phyloP scores from a whole-genome alignment of 2,888 invertebrate species.

The Sinotaia quadrata region DNA sequence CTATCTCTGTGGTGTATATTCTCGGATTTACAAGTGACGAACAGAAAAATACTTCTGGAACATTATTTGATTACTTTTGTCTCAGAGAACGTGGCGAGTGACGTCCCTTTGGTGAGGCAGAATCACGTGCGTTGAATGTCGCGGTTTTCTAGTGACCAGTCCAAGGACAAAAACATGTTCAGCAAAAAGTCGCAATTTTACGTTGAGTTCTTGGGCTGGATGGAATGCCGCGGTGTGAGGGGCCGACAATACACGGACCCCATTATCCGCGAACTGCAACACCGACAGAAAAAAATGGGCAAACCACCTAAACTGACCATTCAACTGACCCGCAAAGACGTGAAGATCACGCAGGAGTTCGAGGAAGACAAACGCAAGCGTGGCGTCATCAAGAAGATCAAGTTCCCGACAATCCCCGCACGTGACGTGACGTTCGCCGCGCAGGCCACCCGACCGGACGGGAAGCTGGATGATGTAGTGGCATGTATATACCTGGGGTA shows the following conservation, averaged over 20 bases:
- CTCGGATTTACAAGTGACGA: too few relatives aligned
- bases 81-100: too few relatives aligned
- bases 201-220: constrained; percentile 87
- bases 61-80: too few relatives aligned
- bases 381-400: constrained; percentile 78
- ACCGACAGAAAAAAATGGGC: constrained; percentile 87
- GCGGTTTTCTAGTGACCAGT: too few relatives aligned
- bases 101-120: too few relatives aligned
- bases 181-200: constrained; percentile 73
- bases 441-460: constrained; percentile 83
- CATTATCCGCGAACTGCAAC: constrained; percentile 86
- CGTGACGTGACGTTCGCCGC: constrained; percentile 83
- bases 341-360: constrained; percentile 91
- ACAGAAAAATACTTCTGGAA: too few relatives aligned
- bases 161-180: constrained; percentile 24
- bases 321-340: constrained; percentile 79
- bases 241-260: constrained; percentile 88
- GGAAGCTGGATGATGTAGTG: constrained; percentile 84
- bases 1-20: too few relatives aligned
- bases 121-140: too few relatives aligned
- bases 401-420: constrained; percentile 77
- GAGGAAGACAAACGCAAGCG: constrained; percentile 66
- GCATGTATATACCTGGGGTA: constrained; percentile 93
- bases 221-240: constrained; percentile 90
- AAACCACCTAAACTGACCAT: constrained; percentile 83